Conservation (phyloP, 2,113 vertebrate genomes). For the Pogona vitticeps region DNA sequence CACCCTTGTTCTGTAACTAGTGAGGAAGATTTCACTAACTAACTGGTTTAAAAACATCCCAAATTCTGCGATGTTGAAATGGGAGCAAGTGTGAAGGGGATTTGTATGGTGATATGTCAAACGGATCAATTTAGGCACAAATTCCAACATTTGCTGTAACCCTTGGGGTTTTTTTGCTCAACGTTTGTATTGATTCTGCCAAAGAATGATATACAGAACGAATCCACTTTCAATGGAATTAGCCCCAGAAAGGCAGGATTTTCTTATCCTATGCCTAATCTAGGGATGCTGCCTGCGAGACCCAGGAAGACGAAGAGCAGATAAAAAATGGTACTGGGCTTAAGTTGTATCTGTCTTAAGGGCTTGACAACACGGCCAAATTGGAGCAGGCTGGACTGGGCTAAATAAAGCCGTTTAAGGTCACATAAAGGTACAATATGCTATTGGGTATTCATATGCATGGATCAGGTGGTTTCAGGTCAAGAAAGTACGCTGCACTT, state of each 20-base stretch:
- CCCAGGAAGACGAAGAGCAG: not conserved
- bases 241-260: not conserved
- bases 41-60: not conserved
- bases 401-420: too few species aligned
- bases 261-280: not conserved
- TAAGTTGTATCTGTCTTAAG: not conserved
- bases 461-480: too few species aligned
- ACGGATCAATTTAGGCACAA: not conserved
- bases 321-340: not conserved
- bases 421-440: too few species aligned
- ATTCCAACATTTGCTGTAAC: not conserved
- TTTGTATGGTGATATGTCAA: not conserved
- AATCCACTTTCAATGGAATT: not conserved
- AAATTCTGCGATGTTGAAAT: not conserved
- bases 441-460: too few species aligned
- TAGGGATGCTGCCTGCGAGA: not conserved
- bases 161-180: not conserved
- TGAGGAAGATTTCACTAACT: not conserved
- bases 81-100: not conserved
- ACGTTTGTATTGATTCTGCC: not conserved
- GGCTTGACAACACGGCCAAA: too few species aligned
- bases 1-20: not conserved
- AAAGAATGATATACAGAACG: not conserved
- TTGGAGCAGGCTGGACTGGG: too few species aligned
- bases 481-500: too few species aligned